Percentiles rank a stretch among this genome's conserved stretches.
Conservation (phyloP, 2,113 vertebrate genomes). For the Ceuthmochares aereus region DNA sequence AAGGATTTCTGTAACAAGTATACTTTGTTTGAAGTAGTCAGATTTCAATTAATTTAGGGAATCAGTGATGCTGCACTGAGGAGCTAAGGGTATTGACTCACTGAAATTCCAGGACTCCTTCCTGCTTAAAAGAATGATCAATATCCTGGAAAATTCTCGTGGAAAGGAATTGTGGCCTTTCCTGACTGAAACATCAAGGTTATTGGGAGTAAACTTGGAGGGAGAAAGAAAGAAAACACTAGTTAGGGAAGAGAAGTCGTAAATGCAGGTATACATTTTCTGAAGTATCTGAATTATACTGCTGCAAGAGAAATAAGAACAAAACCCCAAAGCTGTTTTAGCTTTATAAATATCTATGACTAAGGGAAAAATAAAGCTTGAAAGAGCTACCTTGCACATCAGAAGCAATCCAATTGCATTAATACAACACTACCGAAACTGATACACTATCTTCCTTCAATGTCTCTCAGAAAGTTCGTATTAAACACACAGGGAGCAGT, state of each 20-base stretch:
- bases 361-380: not conserved
- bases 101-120: not conserved
- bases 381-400: not conserved
- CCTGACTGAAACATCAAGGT: not conserved
- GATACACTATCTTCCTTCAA: not conserved
- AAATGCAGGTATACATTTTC: not conserved
- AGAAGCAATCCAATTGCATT: not conserved
- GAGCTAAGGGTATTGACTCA: accelerated
- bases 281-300: not conserved
- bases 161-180: not conserved
- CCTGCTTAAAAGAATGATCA: not conserved
- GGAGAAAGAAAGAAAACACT: not conserved
- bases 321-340: not conserved
- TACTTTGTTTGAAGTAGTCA: not conserved
- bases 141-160: not conserved
- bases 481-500: not conserved
- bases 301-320: not conserved
- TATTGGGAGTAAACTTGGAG: not conserved
- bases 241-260: not conserved
- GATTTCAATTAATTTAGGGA: not conserved
- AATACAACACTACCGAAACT: not conserved
- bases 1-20: not conserved
- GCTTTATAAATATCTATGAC: not conserved
- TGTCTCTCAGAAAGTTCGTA: not conserved
- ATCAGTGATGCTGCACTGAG: not conserved